A percentile compares a stretch with the other conserved stretches of the same genome.
phyloP scores from a whole-genome alignment of 2,113 vertebrate genomes.

The Redunca redunca region DNA sequence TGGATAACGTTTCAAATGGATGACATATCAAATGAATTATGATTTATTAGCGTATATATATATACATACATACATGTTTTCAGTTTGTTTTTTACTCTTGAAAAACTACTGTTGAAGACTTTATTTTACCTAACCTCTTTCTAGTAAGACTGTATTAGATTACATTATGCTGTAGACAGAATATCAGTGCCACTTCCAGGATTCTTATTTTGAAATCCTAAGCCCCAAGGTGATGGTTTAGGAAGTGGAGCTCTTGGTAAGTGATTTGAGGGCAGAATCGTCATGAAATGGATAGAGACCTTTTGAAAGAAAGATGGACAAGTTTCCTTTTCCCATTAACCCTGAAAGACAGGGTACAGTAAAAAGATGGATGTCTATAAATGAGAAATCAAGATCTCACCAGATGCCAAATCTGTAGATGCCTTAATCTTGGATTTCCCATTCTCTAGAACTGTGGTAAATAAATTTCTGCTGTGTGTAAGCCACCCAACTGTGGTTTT shows the following conservation, averaged over 20 bases:
- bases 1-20: not conserved
- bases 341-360: not conserved
- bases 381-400: not conserved
- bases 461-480: not conserved
- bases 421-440: not conserved
- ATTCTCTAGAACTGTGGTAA: not conserved
- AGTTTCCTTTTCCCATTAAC: not conserved
- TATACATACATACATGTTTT: not conserved
- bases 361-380: not conserved
- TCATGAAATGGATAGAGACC: not conserved
- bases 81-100: not conserved
- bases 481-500: not conserved
- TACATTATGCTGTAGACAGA: not conserved
- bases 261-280: not conserved
- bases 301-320: not conserved
- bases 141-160: not conserved
- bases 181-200: not conserved
- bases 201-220: not conserved
- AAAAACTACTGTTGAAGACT: not conserved
- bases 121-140: not conserved
- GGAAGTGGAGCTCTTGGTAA: not conserved
- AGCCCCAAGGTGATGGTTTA: not conserved
- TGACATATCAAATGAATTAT: not conserved
- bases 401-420: not conserved
- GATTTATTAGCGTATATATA: not conserved